Evolutionary conservation across 2,797 vertebrate species (phyloP).

Genomic region (Menidia menidia): DNA sequence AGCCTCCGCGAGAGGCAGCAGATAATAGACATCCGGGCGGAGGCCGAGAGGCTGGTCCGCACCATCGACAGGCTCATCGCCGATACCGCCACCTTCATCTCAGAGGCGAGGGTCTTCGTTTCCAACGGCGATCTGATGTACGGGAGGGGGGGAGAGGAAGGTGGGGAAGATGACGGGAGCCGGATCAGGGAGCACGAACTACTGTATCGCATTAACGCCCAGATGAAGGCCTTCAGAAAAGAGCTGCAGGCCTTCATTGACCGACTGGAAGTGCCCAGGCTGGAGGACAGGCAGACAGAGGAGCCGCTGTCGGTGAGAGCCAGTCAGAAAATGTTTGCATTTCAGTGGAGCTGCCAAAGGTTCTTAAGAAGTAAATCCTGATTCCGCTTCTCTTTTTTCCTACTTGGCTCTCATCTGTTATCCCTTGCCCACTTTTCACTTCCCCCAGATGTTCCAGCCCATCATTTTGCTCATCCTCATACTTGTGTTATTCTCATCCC

Average conservation of each 20-base stretch:
- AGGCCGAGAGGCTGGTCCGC: constrained; percentile 92
- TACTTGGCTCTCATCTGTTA: constrained; percentile 28
- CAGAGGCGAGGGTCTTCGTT: constrained; percentile 91
- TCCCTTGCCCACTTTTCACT: constrained; percentile 31
- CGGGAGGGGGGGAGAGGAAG: constrained; percentile 87
- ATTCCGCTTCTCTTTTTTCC: constrained; percentile 51
- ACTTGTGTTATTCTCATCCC: constrained; percentile 98
- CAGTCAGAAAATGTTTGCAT: not conserved
- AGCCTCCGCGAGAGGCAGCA: constrained; percentile 92
- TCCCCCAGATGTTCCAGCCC: constrained; percentile 99
- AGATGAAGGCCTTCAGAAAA: constrained; percentile 98
- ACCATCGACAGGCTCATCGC: constrained; percentile 95
- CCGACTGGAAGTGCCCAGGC: constrained; percentile 90
- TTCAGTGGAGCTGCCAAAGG: constrained; percentile 2
- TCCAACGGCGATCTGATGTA: constrained; percentile 91
- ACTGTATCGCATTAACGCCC: constrained; percentile 94
- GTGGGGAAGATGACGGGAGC: constrained; percentile 87
- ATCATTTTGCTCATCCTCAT: constrained; percentile 99
- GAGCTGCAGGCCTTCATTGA: constrained; percentile 96
- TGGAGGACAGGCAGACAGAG: constrained; percentile 88
- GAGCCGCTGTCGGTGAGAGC: constrained; percentile 97
- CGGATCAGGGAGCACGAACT: constrained; percentile 95
- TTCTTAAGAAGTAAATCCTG: constrained; percentile 26
- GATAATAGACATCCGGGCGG: constrained; percentile 95
- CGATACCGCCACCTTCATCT: constrained; percentile 93